Percentiles rank a stretch among this genome's conserved stretches.
phyloP scores from a whole-genome alignment of 2,113 vertebrate species.

The Lagopus leucura region DNA sequence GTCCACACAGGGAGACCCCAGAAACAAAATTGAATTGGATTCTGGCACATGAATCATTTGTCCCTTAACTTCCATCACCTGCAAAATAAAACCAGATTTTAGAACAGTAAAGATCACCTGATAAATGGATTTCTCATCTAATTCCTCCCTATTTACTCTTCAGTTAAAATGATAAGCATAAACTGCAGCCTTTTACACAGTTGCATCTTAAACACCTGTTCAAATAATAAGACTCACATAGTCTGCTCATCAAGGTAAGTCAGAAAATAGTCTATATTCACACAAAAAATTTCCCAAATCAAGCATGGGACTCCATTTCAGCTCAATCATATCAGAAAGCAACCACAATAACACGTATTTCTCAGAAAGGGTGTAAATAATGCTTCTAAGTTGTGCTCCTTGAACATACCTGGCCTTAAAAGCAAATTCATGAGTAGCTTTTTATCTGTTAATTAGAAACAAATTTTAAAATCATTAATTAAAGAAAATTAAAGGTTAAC shows the following conservation, averaged over 20 bases:
- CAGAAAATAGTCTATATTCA: not conserved
- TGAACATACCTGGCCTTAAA: not conserved
- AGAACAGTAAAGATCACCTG: not conserved
- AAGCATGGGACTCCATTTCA: not conserved
- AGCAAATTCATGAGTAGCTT: not conserved
- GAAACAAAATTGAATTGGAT: conserved; percentile 92
- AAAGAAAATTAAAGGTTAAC: not conserved
- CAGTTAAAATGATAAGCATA: not conserved
- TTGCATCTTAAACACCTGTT: not conserved
- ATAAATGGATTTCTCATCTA: not conserved
- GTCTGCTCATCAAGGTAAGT: not conserved
- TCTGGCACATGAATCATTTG: conserved; percentile 98
- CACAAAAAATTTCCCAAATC: not conserved
- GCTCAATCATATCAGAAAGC: not conserved
- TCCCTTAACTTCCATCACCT: conserved; percentile 99
- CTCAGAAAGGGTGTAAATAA: not conserved
- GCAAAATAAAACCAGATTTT: conserved; percentile 50
- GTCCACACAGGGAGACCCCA: conserved; percentile 97
- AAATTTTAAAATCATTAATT: not conserved
- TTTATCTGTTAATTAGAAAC: not conserved
- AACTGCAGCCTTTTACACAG: not conserved
- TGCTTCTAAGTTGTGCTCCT: not conserved
- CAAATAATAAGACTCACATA: not conserved
- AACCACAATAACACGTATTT: not conserved
- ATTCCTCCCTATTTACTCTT: not conserved